These are phyloP conservation scores for Illadopsis cleaveri DNA, from an alignment of 2,113 vertebrate genomes.

Conservation along the genomic window DNA sequence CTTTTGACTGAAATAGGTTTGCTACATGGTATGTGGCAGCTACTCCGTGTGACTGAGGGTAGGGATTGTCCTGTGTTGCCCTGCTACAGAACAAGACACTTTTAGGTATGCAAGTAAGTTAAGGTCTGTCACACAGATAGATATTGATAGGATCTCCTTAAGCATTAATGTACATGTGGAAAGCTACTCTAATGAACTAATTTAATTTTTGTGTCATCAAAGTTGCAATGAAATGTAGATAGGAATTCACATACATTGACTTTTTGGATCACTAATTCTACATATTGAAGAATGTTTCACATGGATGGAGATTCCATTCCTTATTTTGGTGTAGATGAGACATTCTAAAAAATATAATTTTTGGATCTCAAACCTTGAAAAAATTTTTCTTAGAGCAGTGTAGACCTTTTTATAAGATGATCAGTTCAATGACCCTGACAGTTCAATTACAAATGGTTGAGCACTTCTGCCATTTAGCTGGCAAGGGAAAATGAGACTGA, in stretches of 20 bases:
- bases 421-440: neutral
- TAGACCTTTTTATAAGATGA: neutral
- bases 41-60: neutral
- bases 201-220: neutral
- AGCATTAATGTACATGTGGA: neutral
- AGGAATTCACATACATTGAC: neutral
- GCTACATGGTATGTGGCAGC: accelerated
- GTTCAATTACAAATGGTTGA: conserved; percentile 4
- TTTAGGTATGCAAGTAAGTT: neutral
- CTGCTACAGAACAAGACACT: neutral
- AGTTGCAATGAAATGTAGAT: neutral
- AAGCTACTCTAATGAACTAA: neutral
- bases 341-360: neutral
- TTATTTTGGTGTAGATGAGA: neutral
- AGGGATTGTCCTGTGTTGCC: neutral
- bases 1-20: neutral
- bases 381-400: neutral
- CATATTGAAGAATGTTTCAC: neutral
- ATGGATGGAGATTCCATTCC: neutral
- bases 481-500: neutral
- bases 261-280: neutral
- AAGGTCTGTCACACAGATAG: neutral
- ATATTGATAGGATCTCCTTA: neutral
- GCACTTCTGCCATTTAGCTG: neutral
- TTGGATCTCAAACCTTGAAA: neutral